These are phyloP conservation scores for Phenacoccus solenopsis DNA, from an alignment of 1,140 invertebrate species.

Conservation along the genomic window DNA sequence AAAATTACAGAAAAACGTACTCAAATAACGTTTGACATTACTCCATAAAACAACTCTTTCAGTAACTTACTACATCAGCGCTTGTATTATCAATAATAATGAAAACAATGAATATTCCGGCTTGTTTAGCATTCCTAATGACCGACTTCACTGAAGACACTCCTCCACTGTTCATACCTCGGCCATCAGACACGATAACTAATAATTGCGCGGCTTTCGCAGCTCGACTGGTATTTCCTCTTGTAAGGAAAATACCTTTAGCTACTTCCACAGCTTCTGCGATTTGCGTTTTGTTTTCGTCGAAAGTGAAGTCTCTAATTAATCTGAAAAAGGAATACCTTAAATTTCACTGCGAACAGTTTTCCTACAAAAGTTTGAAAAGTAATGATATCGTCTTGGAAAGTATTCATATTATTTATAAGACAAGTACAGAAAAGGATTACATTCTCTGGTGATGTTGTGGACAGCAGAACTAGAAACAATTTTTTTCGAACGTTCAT, in stretches of 20 bases:
- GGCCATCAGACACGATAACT: slow-evolving; percentile 86
- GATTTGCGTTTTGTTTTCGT: slow-evolving; percentile 67
- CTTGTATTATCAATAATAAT: slow-evolving; percentile 88
- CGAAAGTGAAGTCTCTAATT: slow-evolving; percentile 62
- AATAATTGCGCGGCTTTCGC: slow-evolving; percentile 72
- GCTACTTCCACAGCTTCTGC: slow-evolving; percentile 65
- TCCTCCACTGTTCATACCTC: slow-evolving; percentile 84
- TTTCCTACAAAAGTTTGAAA: too few relatives aligned
- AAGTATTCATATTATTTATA: too few relatives aligned
- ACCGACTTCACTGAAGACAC: slow-evolving; percentile 59
- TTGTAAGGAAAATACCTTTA: slow-evolving; percentile 46
- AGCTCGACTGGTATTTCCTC: slow-evolving; percentile 36
- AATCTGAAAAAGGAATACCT: slow-evolving; percentile 40
- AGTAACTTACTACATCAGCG: slow-evolving; percentile 60
- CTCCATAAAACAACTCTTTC: too few relatives aligned
- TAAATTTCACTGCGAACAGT: too few relatives aligned
- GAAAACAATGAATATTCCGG: slow-evolving; percentile 85
- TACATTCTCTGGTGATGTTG: too few relatives aligned
- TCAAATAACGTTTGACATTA: too few relatives aligned
- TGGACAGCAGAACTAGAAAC: too few relatives aligned
- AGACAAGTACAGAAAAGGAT: too few relatives aligned
- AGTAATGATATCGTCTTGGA: too few relatives aligned
- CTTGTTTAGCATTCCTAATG: slow-evolving; percentile 61
- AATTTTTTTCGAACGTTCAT: too few relatives aligned
- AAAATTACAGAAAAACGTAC: too few relatives aligned